Percentiles rank a stretch among this genome's conserved stretches.
phyloP scores from a whole-genome alignment of 1,140 invertebrate species.

The Psilanteris sp. region DNA sequence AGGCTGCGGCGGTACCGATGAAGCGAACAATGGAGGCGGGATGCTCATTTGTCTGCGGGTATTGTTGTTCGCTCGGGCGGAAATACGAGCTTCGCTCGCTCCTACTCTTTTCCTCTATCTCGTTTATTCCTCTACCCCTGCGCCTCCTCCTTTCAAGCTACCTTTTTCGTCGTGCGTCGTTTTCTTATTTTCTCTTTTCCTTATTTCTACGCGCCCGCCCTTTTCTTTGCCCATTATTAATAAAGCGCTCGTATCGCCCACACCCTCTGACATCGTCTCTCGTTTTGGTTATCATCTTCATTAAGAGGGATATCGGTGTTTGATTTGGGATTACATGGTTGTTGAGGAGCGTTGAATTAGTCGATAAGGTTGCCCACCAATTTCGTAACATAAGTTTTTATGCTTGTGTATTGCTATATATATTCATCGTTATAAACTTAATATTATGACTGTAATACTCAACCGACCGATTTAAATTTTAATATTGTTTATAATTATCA shows the following conservation, averaged over 20 bases:
- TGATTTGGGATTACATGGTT: constrained; percentile 16
- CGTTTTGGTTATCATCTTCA: constrained; percentile 32
- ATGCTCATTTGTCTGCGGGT: constrained; percentile 80
- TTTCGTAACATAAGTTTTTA: neutral
- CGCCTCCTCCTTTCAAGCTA: constrained; percentile 13
- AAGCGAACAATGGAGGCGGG: constrained; percentile 79
- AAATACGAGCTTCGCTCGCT: constrained; percentile 74
- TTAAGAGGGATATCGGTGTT: constrained; percentile 25
- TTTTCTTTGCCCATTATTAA: constrained; percentile 42
- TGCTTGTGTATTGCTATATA: no score
- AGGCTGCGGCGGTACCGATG: constrained; percentile 71
- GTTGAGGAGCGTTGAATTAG: neutral
- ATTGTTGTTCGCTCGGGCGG: constrained; percentile 78
- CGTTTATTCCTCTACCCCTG: constrained; percentile 33
- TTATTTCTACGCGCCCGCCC: constrained; percentile 21
- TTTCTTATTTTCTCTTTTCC: constrained; percentile 47
- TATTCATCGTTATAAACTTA: no score
- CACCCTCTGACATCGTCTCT: constrained; percentile 13
- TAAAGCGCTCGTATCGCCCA: constrained; percentile 22
- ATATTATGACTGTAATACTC: no score
- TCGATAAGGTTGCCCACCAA: neutral
- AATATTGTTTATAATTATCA: no score
- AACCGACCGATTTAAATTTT: no score
- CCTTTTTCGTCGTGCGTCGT: constrained; percentile 21
- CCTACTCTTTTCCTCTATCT: constrained; percentile 50